Percentiles rank a stretch among this genome's conserved stretches.
Conservation (phyloP, 1,140 invertebrate genomes). For the Vollenhovia emeryi region DNA sequence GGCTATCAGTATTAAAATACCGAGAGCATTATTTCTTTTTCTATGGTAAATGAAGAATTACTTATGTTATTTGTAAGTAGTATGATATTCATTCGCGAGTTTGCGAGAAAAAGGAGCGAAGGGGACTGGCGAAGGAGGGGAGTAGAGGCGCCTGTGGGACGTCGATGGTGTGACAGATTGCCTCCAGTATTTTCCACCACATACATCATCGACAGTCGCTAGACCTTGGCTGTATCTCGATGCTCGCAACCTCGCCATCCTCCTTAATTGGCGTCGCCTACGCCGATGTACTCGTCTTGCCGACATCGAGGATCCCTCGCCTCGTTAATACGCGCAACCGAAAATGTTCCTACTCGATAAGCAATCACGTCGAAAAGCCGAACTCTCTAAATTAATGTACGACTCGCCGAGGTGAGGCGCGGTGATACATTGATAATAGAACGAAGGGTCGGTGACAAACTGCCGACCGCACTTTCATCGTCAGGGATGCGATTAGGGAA, state of each 20-base stretch:
- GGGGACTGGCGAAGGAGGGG: constrained; percentile 45
- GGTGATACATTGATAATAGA: constrained; percentile 72
- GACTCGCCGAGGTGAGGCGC: constrained; percentile 14
- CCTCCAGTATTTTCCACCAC: constrained; percentile 84
- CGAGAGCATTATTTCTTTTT: constrained; percentile 12
- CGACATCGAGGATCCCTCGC: constrained; percentile 44
- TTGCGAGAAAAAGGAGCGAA: constrained; percentile 5
- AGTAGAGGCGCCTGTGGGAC: constrained; percentile 71
- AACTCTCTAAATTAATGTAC: constrained; percentile 58
- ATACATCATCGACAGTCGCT: constrained; percentile 82
- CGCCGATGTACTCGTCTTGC: constrained; percentile 58
- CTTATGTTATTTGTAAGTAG: background rate
- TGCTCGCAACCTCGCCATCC: constrained; percentile 74
- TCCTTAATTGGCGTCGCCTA: constrained; percentile 81
- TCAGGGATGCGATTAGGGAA: constrained; percentile 75
- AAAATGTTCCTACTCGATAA: constrained; percentile 22
- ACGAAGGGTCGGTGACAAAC: constrained; percentile 74
- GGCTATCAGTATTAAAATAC: background rate
- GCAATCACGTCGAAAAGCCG: constrained; percentile 21
- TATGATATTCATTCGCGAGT: background rate
- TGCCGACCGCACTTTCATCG: constrained; percentile 75
- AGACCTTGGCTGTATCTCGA: constrained; percentile 80
- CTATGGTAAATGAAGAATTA: background rate
- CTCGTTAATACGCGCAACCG: constrained; percentile 31
- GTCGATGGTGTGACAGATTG: constrained; percentile 85